Base-by-base conservation (phyloP, 2,113 vertebrate species). In the Apteryx mantelli region DNA sequence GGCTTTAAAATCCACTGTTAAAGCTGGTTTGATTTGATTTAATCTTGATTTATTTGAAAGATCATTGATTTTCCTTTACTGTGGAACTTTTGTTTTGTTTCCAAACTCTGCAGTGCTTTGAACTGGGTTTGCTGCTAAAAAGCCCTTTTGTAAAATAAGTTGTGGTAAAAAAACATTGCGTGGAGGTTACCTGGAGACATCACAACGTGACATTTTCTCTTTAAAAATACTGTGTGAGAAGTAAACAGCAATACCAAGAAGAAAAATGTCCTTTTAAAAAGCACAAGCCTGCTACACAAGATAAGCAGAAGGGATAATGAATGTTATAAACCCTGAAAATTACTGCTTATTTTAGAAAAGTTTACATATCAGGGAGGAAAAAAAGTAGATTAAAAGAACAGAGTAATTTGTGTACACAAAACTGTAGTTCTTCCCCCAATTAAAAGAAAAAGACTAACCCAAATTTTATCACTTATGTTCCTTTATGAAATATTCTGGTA, bases 11-110 rank as follows among this genome's bases (percentile, higher is more conserved):
- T 96, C 77, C 63, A 96, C 58, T 79, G 34, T 92, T 96, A 97
- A 97, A 96, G 46, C n/a, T 96, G 48, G 9, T 82, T 97, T 98
- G 94, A 97, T 97, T 97, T 97, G 78, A 98, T 96, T 98, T 97
- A 97, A 96, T 97, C 87, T 96, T 96, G 91, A 93, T 97, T 97
- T 97, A 95, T 96, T 97, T 98, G 96, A 97, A 97, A 97, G 73
- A 97, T 94, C 81, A 96, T 94, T 96, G 97, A 97, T 97, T 98
- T 98, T 94, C 97, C 90, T 93, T 95, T 84, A 71, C 79, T 87
- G 64, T 70, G 61, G 63, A 94, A 96, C 88, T 98, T 97, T 70
- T 95, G 40, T 94, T 98, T 98, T 97, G 92, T 95, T 93, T 97
- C 94, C 70, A 94, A 76, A 97, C 94, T 97, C 94, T 82, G 56